Percentiles rank a stretch among this genome's conserved stretches.
phyloP scores from a whole-genome alignment of 37 sponge, comb jelly and placozoan species.

The Amphimedon queenslandica region DNA sequence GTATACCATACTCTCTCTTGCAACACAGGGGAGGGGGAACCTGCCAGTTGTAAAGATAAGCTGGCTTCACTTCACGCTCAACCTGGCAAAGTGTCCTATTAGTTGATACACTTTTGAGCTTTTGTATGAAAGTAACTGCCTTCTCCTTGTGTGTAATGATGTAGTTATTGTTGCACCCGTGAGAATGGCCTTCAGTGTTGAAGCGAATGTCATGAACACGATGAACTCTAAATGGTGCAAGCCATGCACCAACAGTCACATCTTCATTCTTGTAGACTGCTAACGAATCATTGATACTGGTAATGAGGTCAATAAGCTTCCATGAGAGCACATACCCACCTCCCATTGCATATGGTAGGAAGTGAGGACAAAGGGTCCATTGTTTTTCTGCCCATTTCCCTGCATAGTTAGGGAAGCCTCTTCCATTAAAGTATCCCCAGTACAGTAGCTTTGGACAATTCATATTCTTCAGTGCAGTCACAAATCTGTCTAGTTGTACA shows the following conservation, averaged over 20 bases:
- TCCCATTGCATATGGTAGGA: conserved; percentile 63
- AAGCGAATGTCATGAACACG: no score
- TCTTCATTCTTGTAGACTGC: conserved; percentile 24
- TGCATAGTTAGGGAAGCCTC: conserved; percentile 13
- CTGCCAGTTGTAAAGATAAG: conserved; percentile 59
- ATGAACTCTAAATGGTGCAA: no score
- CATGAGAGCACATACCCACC: conserved; percentile 47
- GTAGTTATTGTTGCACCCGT: conserved; percentile 51
- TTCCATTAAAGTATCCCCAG: conserved; percentile 66
- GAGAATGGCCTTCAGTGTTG: conserved; percentile 30
- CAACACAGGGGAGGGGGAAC: conserved; percentile 42
- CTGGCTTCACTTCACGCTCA: conserved; percentile 28
- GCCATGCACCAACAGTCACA: no score
- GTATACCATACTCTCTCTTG: no score
- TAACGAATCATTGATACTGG: background rate
- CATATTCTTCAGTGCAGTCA: conserved; percentile 11
- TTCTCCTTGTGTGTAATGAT: conserved; percentile 55
- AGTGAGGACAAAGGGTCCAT: conserved; percentile 48
- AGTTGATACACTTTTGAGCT: conserved; percentile 10
- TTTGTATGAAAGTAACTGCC: conserved; percentile 5
- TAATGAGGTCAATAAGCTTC: conserved; percentile 2
- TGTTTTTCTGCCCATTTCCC: conserved; percentile 52
- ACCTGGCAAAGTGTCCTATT: conserved; percentile 27
- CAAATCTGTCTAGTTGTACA: conserved; percentile 14
- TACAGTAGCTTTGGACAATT: conserved; percentile 24